Percentiles rank a stretch among this genome's conserved stretches.
phyloP scores from a whole-genome alignment of 2,888 invertebrate genomes.

The Axea sp. region DNA sequence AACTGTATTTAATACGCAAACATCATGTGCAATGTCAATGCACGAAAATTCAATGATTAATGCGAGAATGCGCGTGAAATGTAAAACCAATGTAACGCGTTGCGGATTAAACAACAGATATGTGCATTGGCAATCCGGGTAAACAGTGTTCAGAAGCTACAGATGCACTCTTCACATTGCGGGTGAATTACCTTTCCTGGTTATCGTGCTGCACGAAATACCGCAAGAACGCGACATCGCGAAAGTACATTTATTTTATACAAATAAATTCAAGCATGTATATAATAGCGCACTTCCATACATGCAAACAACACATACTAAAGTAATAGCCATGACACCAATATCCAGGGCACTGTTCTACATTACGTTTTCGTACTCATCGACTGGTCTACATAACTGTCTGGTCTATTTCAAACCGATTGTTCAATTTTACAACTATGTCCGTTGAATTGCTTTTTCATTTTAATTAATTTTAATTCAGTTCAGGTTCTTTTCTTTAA shows the following conservation, averaged over 20 bases:
- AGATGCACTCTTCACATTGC: conserved; percentile 28
- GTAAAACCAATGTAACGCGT: conserved; percentile 16
- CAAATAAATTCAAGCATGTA: conserved; percentile 39
- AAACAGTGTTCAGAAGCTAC: conserved; percentile 16
- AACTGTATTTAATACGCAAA: conserved; percentile 67
- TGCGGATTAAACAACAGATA: conserved; percentile 17
- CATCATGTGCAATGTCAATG: conserved; percentile 64
- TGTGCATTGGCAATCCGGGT: conserved; percentile 8
- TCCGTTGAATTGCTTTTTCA: conserved; percentile 8
- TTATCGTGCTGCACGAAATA: conserved; percentile 55
- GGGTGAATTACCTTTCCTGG: conserved; percentile 36
- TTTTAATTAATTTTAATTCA: background rate
- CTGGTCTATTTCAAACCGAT: conserved; percentile 42
- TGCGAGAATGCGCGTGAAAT: conserved; percentile 29
- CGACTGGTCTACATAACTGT: conserved; percentile 54
- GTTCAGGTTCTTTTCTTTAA: too few species aligned
- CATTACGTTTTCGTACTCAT: conserved; percentile 70
- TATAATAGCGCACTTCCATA: conserved; percentile 13
- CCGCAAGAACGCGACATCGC: conserved; percentile 52
- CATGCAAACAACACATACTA: conserved; percentile 65
- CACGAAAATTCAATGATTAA: conserved; percentile 61
- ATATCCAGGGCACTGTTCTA: conserved; percentile 76
- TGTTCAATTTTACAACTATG: conserved; percentile 31
- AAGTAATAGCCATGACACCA: conserved; percentile 74
- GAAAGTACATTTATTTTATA: conserved; percentile 54